Conservation (phyloP, 2,797 vertebrate species). For the Pelochelys cantorii region DNA sequence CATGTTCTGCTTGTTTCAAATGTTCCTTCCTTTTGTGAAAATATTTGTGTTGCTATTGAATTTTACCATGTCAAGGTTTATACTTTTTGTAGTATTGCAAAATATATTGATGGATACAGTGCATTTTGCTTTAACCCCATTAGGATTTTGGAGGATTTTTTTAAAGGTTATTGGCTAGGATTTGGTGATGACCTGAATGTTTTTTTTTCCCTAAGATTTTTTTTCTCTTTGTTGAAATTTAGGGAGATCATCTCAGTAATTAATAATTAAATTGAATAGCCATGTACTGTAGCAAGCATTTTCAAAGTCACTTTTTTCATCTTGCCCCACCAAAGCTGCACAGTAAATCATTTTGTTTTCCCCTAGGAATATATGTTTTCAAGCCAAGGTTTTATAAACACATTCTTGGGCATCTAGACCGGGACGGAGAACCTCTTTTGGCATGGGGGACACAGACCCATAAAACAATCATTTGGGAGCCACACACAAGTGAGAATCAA, state of each 20-base stretch:
- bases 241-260: background rate
- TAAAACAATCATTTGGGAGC: too few species aligned
- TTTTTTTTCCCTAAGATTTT: background rate
- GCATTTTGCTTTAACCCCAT: background rate
- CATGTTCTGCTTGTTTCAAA: background rate
- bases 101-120: constrained; percentile 11
- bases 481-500: too few species aligned
- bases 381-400: background rate
- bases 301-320: background rate
- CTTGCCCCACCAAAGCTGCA: background rate
- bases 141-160: background rate
- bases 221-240: background rate
- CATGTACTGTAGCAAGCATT: background rate
- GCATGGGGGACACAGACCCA: too few species aligned
- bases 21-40: background rate
- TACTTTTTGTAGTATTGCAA: background rate
- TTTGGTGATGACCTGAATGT: background rate
- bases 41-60: background rate
- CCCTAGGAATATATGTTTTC: background rate
- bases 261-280: background rate
- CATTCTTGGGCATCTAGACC: too few species aligned
- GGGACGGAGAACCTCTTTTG: too few species aligned
- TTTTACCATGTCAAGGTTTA: background rate
- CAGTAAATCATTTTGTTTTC: background rate
- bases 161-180: background rate